Evolutionary conservation across 2,113 vertebrate species (phyloP).

Genomic region (Paramisgurnus dabryanus): DNA sequence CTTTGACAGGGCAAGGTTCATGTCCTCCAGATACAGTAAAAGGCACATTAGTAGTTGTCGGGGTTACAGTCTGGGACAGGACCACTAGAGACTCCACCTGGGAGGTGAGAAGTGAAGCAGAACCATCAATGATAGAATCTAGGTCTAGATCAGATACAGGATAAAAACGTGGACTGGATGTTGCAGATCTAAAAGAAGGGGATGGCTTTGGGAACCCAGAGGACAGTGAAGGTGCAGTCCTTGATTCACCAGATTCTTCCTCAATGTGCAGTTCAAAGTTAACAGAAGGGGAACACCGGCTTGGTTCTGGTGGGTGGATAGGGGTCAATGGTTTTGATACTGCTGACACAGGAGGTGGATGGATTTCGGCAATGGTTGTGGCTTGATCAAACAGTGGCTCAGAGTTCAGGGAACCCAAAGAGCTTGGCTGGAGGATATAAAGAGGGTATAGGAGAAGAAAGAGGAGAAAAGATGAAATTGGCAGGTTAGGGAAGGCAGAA

Average conservation of each 20-base stretch:
- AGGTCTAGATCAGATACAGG: conserved; percentile 56
- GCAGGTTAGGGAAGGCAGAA: conserved; percentile 46
- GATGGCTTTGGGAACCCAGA: conserved; percentile 42
- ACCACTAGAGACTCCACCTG: conserved; percentile 60
- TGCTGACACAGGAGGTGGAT: conserved; percentile 59
- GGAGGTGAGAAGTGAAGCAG: conserved; percentile 61
- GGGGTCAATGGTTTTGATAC: conserved; percentile 52
- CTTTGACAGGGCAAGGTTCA: conserved; percentile 58
- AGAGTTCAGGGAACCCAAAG: conserved; percentile 76
- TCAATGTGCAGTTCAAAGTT: conserved; percentile 72
- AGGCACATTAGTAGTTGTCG: conserved; percentile 15
- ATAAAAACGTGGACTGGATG: conserved; percentile 9
- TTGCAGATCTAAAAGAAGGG: conserved; percentile 56
- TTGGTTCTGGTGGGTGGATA: conserved; percentile 51
- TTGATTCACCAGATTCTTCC: conserved; percentile 65
- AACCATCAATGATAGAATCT: conserved; percentile 61
- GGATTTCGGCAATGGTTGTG: conserved; percentile 54
- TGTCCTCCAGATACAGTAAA: conserved; percentile 15
- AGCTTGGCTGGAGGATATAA: conserved; percentile 82
- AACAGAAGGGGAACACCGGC: conserved; percentile 56
- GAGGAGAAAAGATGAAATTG: conserved; percentile 56
- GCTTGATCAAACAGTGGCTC: conserved; percentile 69
- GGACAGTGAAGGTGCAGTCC: not conserved
- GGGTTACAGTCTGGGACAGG: conserved; percentile 57
- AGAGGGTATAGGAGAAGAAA: conserved; percentile 56